Conservation (phyloP, 2,888 invertebrate genomes). For the Hyles lineata region DNA sequence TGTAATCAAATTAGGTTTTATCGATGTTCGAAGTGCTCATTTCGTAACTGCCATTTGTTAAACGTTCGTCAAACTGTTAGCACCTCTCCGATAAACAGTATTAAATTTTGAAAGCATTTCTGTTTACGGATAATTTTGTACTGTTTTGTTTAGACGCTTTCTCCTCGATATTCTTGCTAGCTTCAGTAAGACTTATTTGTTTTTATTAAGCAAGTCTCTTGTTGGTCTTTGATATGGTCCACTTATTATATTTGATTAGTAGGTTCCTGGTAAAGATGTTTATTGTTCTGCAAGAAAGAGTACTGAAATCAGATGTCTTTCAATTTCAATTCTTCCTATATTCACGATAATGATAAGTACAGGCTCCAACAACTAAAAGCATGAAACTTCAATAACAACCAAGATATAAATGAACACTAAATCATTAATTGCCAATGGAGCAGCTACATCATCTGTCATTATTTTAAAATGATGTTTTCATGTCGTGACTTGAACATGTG, state of each 20-base stretch:
- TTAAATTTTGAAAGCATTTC: constrained; percentile 24
- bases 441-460: constrained; percentile 18
- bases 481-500: constrained; percentile 21
- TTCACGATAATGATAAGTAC: background rate
- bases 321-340: background rate
- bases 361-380: background rate
- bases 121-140: background rate
- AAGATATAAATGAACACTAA: background rate
- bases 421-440: constrained; percentile 22
- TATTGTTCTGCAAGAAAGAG: background rate
- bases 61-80: constrained; percentile 12
- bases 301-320: background rate
- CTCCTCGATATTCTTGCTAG: background rate
- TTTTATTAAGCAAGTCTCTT: background rate
- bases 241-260: constrained; percentile 6
- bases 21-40: constrained; percentile 29
- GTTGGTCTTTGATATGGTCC: background rate
- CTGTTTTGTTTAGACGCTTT: constrained; percentile 15
- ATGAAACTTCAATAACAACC: background rate
- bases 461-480: constrained; percentile 20
- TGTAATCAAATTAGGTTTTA: constrained; percentile 31
- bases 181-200: background rate
- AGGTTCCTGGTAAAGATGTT: background rate
- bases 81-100: constrained; percentile 13
- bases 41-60: constrained; percentile 29